These are phyloP conservation scores for Triplophysa bombifrons DNA, from an alignment of 2,797 vertebrate species.

Conservation along the genomic window DNA sequence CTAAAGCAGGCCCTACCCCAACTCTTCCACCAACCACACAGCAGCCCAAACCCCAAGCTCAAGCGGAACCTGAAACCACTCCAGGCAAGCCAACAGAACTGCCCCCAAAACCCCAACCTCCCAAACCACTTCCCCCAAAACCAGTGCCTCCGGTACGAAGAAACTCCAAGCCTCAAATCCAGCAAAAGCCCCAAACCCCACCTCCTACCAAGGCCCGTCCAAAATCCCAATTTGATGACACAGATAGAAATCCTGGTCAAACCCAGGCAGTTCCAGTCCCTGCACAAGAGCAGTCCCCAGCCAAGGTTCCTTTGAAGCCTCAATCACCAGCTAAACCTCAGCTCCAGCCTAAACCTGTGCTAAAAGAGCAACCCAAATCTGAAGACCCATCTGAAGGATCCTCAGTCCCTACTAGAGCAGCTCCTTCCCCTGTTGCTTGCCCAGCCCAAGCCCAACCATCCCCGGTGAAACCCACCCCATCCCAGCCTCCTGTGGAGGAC, in stretches of 20 bases:
- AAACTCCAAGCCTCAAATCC: slow-evolving; percentile 80
- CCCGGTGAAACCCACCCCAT: slow-evolving; percentile 50
- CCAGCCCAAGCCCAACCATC: slow-evolving; percentile 49
- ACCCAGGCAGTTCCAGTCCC: slow-evolving; percentile 60
- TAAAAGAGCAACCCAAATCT: slow-evolving; percentile 75
- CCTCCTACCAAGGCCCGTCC: slow-evolving; percentile 67
- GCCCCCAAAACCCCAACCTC: slow-evolving; percentile 70
- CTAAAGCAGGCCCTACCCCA: slow-evolving; percentile 75
- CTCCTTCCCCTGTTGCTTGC: slow-evolving; percentile 29
- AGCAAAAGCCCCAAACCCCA: slow-evolving; percentile 79
- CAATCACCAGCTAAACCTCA: slow-evolving; percentile 55
- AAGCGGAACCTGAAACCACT: slow-evolving; percentile 75
- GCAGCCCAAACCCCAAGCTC: slow-evolving; percentile 82
- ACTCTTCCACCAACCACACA: slow-evolving; percentile 81
- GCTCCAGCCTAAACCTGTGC: slow-evolving; percentile 57
- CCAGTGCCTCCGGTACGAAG: slow-evolving; percentile 80
- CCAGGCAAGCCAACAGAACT: slow-evolving; percentile 80
- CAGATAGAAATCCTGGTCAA: slow-evolving; percentile 53
- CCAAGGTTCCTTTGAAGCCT: slow-evolving; percentile 61
- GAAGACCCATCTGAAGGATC: slow-evolving; percentile 53
- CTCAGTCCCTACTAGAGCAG: slow-evolving; percentile 22
- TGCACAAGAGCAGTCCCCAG: slow-evolving; percentile 66
- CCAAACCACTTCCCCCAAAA: slow-evolving; percentile 76
- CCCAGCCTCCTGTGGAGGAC: slow-evolving; percentile 73
- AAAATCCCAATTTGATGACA: slow-evolving; percentile 57